Conservation (phyloP, 2,888 invertebrate species). For the Dasysyrphus tricinctus region DNA sequence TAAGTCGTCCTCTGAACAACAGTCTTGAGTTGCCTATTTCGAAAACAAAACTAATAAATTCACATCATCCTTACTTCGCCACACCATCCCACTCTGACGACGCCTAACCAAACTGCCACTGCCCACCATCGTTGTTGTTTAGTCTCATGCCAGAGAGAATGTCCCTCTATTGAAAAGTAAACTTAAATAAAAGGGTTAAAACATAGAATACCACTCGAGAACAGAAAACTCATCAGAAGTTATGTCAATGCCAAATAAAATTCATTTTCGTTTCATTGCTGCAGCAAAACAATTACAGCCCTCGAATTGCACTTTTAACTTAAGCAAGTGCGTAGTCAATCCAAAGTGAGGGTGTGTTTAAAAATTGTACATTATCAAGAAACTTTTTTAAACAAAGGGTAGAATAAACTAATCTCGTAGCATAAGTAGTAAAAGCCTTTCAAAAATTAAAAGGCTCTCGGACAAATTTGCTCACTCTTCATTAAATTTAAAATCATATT, state of each 20-base stretch:
- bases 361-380: not conserved
- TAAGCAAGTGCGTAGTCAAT: not conserved
- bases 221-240: slow-evolving; percentile 64
- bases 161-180: slow-evolving; percentile 12
- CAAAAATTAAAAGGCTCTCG: too few species aligned
- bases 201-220: slow-evolving; percentile 8
- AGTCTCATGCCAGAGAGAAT: not conserved
- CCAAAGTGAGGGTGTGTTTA: not conserved
- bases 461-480: too few species aligned
- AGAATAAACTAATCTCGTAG: too few species aligned
- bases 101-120: not conserved
- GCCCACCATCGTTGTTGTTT: not conserved
- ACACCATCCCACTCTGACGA: not conserved
- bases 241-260: slow-evolving; percentile 68
- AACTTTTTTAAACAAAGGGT: not conserved
- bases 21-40: slow-evolving; percentile 30
- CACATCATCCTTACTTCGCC: slow-evolving; percentile 21
- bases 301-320: slow-evolving; percentile 35
- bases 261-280: slow-evolving; percentile 67
- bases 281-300: slow-evolving; percentile 67
- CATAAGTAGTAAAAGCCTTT: too few species aligned
- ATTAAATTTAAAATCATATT: too few species aligned
- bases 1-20: slow-evolving; percentile 27
- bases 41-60: slow-evolving; percentile 55
- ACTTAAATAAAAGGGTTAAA: slow-evolving; percentile 29